These are phyloP conservation scores for Grallaria varia DNA, from an alignment of 2,113 vertebrate genomes.

Conservation along the genomic window DNA sequence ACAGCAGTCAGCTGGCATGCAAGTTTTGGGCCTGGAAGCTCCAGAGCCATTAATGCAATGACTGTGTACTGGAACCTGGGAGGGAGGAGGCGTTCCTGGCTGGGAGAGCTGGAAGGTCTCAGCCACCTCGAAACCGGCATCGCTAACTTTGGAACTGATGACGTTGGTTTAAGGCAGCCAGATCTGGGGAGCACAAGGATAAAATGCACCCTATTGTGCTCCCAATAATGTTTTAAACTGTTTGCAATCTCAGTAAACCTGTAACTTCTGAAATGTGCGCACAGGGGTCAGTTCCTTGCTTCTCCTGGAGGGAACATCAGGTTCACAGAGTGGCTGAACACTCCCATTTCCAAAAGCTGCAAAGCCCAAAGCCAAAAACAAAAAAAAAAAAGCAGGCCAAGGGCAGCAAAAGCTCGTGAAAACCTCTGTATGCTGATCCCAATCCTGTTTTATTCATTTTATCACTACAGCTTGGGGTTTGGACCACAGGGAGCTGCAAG, in stretches of 20 bases:
- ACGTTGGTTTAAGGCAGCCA: background rate
- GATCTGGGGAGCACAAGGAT: background rate
- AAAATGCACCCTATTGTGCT: background rate
- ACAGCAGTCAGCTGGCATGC: background rate
- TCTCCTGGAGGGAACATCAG: background rate
- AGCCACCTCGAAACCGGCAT: accelerated
- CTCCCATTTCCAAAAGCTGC: background rate
- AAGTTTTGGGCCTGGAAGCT: background rate
- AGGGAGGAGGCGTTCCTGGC: conserved; percentile 11
- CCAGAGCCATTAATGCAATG: conserved; percentile 53
- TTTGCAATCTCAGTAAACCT: conserved; percentile 8
- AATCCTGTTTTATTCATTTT: background rate
- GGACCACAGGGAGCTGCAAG: background rate
- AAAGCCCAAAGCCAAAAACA: background rate
- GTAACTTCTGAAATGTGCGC: background rate
- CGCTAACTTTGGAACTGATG: background rate
- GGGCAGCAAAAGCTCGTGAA: background rate
- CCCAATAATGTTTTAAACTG: background rate
- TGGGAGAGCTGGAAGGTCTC: background rate
- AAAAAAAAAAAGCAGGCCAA: background rate
- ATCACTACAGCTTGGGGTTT: too few relatives aligned
- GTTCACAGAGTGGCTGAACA: background rate
- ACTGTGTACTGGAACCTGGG: background rate
- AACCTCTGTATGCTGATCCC: background rate
- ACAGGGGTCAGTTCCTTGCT: background rate